Conservation (phyloP, 53 echinoderm and acorn worm species). For the Hippasteria phrygiana region DNA sequence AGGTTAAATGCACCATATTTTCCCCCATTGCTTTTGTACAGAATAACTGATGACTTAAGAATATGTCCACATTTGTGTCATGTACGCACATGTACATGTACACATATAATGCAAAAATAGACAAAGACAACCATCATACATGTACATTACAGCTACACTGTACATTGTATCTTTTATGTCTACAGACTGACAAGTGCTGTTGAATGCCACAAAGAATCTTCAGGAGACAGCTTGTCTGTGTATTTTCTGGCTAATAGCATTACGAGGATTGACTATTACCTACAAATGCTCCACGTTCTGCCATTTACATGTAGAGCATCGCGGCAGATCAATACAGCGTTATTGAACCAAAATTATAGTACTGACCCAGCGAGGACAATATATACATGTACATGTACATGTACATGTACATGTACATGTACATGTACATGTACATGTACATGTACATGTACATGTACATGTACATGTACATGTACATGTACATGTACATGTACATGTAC, state of each 20-base stretch:
- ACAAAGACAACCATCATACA: no score
- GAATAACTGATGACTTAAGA: no score
- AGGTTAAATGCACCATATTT: no score
- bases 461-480: conserved; percentile 24
- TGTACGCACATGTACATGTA: neutral
- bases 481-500: neutral
- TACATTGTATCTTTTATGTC: no score
- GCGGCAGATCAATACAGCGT: conserved; percentile 24
- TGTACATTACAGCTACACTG: neutral
- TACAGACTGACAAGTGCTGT: no score
- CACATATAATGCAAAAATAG: no score
- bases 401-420: conserved; percentile 13
- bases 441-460: conserved; percentile 13
- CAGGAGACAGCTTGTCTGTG: conserved; percentile 41
- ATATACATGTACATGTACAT: conserved; percentile 1
- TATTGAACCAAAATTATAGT: conserved; percentile 49
- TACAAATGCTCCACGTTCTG: conserved; percentile 35
- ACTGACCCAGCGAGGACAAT: conserved; percentile 18
- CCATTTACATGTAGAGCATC: neutral
- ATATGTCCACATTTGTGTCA: no score
- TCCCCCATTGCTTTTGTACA: no score
- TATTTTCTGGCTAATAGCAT: conserved; percentile 38
- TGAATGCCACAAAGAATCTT: neutral
- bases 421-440: conserved; percentile 2
- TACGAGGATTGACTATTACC: conserved; percentile 31